These are phyloP conservation scores for Melieria omissa DNA, from an alignment of 2,888 invertebrate species.

Conservation along the genomic window DNA sequence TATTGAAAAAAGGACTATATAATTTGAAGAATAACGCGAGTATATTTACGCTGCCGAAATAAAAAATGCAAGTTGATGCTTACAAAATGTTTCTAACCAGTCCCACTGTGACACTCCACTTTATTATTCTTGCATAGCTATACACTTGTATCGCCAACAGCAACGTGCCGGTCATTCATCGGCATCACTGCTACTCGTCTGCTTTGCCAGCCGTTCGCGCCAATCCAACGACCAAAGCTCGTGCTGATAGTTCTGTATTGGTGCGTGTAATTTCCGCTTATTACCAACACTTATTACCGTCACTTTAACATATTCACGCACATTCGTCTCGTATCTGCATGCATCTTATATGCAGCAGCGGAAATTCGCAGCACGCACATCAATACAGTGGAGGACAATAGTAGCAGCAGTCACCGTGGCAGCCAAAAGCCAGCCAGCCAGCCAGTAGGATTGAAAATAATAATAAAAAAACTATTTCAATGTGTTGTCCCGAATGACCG, in stretches of 20 bases:
- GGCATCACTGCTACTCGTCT: not conserved
- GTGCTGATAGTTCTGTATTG: not conserved
- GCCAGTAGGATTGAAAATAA: no score
- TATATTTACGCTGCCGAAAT: no score
- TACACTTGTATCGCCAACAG: not conserved
- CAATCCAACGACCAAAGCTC: not conserved
- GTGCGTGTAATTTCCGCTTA: constrained; percentile 14
- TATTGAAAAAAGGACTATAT: no score
- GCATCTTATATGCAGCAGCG: not conserved
- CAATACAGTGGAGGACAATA: constrained; percentile 3
- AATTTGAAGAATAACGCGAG: no score
- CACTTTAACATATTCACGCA: constrained; percentile 24
- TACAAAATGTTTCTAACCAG: no score
- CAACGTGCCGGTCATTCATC: not conserved
- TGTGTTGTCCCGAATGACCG: constrained; percentile 26
- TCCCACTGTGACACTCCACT: not conserved
- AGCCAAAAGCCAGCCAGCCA: no score
- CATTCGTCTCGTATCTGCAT: not conserved
- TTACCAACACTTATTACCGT: constrained; percentile 27
- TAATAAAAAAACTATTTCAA: no score
- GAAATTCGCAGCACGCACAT: constrained; percentile 13
- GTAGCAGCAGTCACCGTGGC: not conserved
- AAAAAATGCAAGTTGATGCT: no score
- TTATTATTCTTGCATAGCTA: constrained; percentile 14
- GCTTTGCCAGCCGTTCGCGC: no score